These are phyloP conservation scores for Hypomesus transpacificus DNA, from an alignment of 2,113 vertebrate genomes.

Conservation along the genomic window DNA sequence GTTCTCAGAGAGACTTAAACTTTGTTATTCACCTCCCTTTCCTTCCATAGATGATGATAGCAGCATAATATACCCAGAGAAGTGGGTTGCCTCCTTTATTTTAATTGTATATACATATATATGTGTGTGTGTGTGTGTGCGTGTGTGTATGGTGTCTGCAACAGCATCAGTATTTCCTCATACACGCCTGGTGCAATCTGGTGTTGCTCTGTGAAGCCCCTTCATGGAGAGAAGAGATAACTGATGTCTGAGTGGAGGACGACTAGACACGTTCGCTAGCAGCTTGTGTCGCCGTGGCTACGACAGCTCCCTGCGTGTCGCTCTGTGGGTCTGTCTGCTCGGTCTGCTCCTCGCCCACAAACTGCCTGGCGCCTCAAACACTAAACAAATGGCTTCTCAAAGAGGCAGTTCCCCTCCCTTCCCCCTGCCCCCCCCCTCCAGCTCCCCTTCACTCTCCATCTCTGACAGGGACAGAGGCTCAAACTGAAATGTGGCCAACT, in stretches of 20 bases:
- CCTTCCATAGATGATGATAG: no score
- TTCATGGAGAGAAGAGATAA: slow-evolving; percentile 5
- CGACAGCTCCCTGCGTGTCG: background rate
- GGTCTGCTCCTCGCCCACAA: background rate
- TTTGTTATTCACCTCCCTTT: no score
- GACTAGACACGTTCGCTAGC: background rate
- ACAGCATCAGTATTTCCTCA: background rate
- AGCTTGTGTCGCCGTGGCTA: background rate
- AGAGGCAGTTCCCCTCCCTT: background rate
- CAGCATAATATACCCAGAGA: background rate
- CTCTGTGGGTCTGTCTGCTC: background rate
- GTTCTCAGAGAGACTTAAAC: no score
- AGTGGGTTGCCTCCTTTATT: background rate
- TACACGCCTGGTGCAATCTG: background rate
- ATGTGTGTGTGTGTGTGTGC: background rate
- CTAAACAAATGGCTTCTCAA: background rate
- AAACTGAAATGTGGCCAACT: background rate
- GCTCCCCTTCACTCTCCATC: background rate
- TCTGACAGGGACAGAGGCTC: background rate
- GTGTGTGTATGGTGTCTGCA: background rate
- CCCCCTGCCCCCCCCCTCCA: background rate
- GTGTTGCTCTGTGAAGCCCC: background rate
- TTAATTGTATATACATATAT: background rate
- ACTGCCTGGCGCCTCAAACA: background rate
- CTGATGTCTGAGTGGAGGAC: background rate